Evolutionary conservation across 2,113 vertebrate species (phyloP), one percentile per base, ranked within the genome.

Genomic region (Gymnobelideus leadbeateri): DNA sequence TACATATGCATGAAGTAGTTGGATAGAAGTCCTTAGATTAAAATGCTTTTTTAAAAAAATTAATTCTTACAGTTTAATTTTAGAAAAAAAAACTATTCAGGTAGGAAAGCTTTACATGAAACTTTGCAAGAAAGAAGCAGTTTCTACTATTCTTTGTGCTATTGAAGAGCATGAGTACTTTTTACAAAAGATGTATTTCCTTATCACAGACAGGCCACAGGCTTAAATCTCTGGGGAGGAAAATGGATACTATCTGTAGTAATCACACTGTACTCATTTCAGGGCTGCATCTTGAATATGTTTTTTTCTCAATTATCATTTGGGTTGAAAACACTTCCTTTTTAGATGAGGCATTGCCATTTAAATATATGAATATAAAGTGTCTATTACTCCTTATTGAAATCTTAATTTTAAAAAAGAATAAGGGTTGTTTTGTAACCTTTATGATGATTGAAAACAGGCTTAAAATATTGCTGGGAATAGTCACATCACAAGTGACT

Each of bases 11-110:
- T 24, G 24, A 77, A n/a, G 68, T n/a, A n/a, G 68, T 77, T 77
- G 57, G 57, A 61, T 92, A 50, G 51, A 47, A 94, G 91, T 95
- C 43, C 49, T 93, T 96, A 94, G 68, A 91, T 91, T 92, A 92
- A 91, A 93, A 89, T 3, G 43, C 77, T 95, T 61, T 91, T 97
- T 97, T 95, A 92, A 54, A 93, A 94, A 77, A 47, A 96, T 51
- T 51, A 95, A 93, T 91, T 96, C 68, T 95, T 96, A 96, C 93
- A 51, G 51, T 92, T 97, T 94, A 95, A 96, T 97, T 97, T 96
- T 93, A 96, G 96, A 10, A 61, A 26, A 94, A 95, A 95, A 95
- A 2, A 49, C 47, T 49, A 91, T 53, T 96, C 91, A 92, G 9
- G 53, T 93, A 91, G 51, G 50, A 92, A 94, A 51, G 46, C 84